phyloP scores from a whole-genome alignment of 2,113 vertebrate genomes.

The Dipodomys ordii region DNA sequence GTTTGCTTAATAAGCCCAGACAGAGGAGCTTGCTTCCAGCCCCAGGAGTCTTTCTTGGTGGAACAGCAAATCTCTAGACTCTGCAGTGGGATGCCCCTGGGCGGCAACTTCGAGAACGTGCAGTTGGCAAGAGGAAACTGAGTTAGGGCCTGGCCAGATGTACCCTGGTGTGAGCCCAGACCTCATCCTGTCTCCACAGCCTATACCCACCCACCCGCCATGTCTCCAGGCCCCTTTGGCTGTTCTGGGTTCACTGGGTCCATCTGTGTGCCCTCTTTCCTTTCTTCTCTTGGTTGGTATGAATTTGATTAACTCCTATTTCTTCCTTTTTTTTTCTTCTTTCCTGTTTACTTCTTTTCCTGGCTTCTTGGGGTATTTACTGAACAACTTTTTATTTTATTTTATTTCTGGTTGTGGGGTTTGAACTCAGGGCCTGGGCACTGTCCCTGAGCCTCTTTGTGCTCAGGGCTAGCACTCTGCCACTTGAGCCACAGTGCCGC shows the following conservation, averaged over 20 bases:
- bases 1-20: slow-evolving; percentile 70
- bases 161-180: fast-evolving
- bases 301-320: slow-evolving; percentile 30
- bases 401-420: not conserved
- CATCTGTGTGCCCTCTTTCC: not conserved
- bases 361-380: not conserved
- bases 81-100: not conserved
- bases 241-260: slow-evolving; percentile 32
- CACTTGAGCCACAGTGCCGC: too few relatives aligned
- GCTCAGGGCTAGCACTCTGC: too few relatives aligned
- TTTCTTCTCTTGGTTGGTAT: slow-evolving; percentile 44
- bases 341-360: not conserved
- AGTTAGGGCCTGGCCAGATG: not conserved
- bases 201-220: fast-evolving
- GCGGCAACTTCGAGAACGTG: not conserved
- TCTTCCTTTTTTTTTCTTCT: not conserved
- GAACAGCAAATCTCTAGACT: not conserved
- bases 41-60: not conserved
- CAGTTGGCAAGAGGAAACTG: not conserved
- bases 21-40: slow-evolving; percentile 37
- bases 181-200: not conserved
- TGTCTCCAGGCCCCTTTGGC: not conserved
- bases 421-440: too few relatives aligned
- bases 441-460: too few relatives aligned
- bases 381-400: slow-evolving; percentile 16